Base-by-base conservation (phyloP, 2,797 vertebrate species). In the Tamandua tetradactyla region DNA sequence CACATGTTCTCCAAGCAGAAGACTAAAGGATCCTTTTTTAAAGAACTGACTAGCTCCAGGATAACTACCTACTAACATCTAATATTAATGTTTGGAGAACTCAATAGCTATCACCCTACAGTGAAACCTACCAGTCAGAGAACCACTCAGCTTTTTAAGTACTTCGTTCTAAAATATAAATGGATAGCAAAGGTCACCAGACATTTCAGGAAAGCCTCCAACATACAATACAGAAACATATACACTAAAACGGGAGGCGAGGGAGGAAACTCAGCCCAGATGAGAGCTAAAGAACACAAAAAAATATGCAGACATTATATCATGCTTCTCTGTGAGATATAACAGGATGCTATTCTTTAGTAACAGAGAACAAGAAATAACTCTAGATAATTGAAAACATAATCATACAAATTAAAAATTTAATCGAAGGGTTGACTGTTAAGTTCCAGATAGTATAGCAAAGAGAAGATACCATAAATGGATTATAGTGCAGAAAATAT, bases 101-200 rank as follows among this genome's bases (percentile, higher is more conserved):
- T 27, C 80, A 55, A 80, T 14, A 69, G 23, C 10, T 23, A 64
- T 59, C 44, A 69, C n/a, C 11, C 35, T 69, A 68, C 18, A 79
- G 18, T 57, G 72, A 93, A 84, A 30, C 13, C 44, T 88, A 37
- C 35, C 17, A 80, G 35, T 74, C 44, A 81, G 13, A 87, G 23
- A 35, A 57, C 7, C 12, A 75, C 32, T 35, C 42, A 91, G 42
- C 1, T 17, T 82, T 81, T 84, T 69, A 57, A 69, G 35, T 13
- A n/a, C 8, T 66, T 93, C 27, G 49, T 47, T 93, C 8, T 81
- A 57, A 75, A 93, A 85, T n/a, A 91, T 40, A 88, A 92, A 84
- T 55, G 22, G 4, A 61, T 22, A 59, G 20, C 32, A 13, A 71
- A 30, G 30, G 22, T 86, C 62, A 79, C 40, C 20, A 61, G 37